Percentiles rank a stretch among this genome's conserved stretches.
These are phyloP conservation scores for roundworm (Caenorhabditis elegans) DNA, from an alignment of 1,140 invertebrate genomes.

Conservation along the genomic window WBcel235 BX284606.5:8198501-8199000, in stretches of 20 bases:
- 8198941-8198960: too few relatives aligned
- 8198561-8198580: background rate
- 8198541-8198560: background rate
- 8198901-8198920: too few relatives aligned
- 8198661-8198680: background rate
- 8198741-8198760: background rate
- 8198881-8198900: too few relatives aligned
- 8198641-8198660: background rate
- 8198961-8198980: too few relatives aligned
- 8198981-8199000: too few relatives aligned
- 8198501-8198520: too few relatives aligned
- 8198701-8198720: conserved; percentile 6
- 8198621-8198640: conserved; percentile 24
- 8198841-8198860: too few relatives aligned
- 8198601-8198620: conserved; percentile 31
- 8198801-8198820: too few relatives aligned
- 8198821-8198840: too few relatives aligned
- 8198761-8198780: background rate
- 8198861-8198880: too few relatives aligned
- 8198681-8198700: background rate
- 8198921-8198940: too few relatives aligned
- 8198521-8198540: conserved; percentile 14
- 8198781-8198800: too few relatives aligned
- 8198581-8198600: background rate
- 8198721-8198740: background rate